These are phyloP conservation scores for Drosophila sproati DNA, from an alignment of 1,140 invertebrate species.

Conservation along the genomic window DNA sequence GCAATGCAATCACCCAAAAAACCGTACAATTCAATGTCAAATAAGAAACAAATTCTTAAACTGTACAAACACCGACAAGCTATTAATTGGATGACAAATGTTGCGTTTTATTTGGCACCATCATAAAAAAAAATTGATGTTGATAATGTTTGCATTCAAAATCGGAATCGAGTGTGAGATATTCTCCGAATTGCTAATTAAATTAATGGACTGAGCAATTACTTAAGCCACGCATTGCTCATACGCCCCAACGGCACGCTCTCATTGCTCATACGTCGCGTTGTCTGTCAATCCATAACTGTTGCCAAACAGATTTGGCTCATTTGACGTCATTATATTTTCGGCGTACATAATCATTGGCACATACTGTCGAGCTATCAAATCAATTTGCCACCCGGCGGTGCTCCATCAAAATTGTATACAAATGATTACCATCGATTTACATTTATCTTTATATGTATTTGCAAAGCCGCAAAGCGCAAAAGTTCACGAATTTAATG, in stretches of 20 bases:
- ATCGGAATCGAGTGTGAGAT: conserved; percentile 25
- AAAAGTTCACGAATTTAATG: conserved; percentile 46
- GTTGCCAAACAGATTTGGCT: conserved; percentile 41
- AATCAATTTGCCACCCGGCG: conserved; percentile 53
- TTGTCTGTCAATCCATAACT: conserved; percentile 32
- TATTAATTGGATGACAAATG: conserved; percentile 14
- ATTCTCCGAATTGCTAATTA: conserved; percentile 45
- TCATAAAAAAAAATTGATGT: conserved; percentile 8
- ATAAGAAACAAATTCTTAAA: conserved; percentile 14
- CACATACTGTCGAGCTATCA: conserved; percentile 60
- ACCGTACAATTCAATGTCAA: conserved; percentile 43
- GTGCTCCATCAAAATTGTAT: conserved; percentile 65
- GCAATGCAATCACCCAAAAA: conserved; percentile 36
- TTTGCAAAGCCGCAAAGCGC: conserved; percentile 34
- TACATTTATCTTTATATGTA: conserved; percentile 48
- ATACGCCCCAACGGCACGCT: conserved; percentile 33
- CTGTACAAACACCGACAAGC: background rate
- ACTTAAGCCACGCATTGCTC: conserved; percentile 20
- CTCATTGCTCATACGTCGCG: conserved; percentile 26
- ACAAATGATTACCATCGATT: conserved; percentile 60
- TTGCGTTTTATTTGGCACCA: conserved; percentile 21
- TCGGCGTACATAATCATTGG: conserved; percentile 41
- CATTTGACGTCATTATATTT: conserved; percentile 76
- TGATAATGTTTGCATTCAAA: conserved; percentile 4
- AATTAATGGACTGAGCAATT: conserved; percentile 36